Conservation (phyloP, 2,888 invertebrate species). For the Drosophila macrospina region DNA sequence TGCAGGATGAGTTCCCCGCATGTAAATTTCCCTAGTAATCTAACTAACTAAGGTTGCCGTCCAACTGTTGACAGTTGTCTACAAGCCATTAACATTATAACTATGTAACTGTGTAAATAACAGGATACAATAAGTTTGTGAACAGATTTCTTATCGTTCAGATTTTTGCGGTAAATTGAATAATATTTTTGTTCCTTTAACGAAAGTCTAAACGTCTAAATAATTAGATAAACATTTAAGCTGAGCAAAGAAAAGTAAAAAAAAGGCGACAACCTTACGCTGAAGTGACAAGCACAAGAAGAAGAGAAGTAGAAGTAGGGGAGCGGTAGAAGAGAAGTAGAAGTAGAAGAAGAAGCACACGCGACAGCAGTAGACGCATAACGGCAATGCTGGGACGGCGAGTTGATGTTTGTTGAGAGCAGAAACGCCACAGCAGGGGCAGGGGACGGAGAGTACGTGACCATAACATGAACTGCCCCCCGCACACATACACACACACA, state of each 20-base stretch:
- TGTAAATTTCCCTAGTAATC: slow-evolving; percentile 8
- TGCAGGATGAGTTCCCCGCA: slow-evolving; percentile 28
- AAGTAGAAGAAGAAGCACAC: slow-evolving; percentile 28
- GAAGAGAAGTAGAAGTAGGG: neutral
- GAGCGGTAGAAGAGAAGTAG: slow-evolving; percentile 14
- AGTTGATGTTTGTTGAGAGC: slow-evolving; percentile 40
- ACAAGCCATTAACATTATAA: neutral
- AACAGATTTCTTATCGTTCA: slow-evolving; percentile 37
- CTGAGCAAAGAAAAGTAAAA: slow-evolving; percentile 52
- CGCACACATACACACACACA: slow-evolving; percentile 30
- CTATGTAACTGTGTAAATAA: slow-evolving; percentile 2
- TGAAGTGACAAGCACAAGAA: slow-evolving; percentile 24
- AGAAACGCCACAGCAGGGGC: slow-evolving; percentile 7
- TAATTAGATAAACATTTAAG: slow-evolving; percentile 81
- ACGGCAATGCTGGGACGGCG: slow-evolving; percentile 51
- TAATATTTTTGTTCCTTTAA: slow-evolving; percentile 37
- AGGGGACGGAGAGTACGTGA: slow-evolving; percentile 67
- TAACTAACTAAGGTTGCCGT: neutral
- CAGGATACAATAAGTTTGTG: slow-evolving; percentile 30
- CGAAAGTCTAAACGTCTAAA: slow-evolving; percentile 68
- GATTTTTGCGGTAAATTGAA: slow-evolving; percentile 61
- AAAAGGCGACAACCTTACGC: slow-evolving; percentile 34
- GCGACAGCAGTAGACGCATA: slow-evolving; percentile 67
- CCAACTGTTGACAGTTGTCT: slow-evolving; percentile 1
- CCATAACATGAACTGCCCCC: slow-evolving; percentile 79